Conservation (phyloP, 2,888 invertebrate genomes). For the Rotaria magnacalcarata region DNA sequence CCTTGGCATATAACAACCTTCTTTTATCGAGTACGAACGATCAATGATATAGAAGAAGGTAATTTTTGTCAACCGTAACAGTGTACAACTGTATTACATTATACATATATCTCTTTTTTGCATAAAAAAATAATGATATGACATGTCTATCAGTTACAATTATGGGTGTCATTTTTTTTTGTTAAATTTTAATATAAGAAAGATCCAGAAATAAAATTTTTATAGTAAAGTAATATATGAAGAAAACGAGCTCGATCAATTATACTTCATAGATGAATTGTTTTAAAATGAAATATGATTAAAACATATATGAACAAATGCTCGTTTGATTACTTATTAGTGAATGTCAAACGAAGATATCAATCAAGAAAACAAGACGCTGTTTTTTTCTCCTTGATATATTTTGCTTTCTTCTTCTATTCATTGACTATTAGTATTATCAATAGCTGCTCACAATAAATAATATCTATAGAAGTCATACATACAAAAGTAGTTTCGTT, state of each 20-base stretch:
- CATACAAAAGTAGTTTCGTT: not conserved
- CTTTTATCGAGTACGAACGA: not conserved
- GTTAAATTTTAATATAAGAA: too few relatives aligned
- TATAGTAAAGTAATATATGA: not conserved
- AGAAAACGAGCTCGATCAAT: too few relatives aligned
- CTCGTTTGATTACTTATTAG: too few relatives aligned
- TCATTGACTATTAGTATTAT: not conserved
- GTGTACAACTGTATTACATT: not conserved
- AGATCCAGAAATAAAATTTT: not conserved
- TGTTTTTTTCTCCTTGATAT: not conserved
- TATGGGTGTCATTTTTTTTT: too few relatives aligned
- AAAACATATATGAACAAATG: too few relatives aligned
- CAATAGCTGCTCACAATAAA: not conserved
- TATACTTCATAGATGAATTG: too few relatives aligned
- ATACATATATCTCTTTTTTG: not conserved
- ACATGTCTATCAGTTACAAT: too few relatives aligned
- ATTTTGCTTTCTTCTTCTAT: not conserved
- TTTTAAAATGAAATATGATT: not conserved
- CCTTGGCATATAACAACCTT: not conserved
- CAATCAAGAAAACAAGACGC: not conserved
- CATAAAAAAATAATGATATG: not conserved
- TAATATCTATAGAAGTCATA: not conserved
- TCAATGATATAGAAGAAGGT: not conserved
- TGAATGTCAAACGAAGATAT: not conserved
- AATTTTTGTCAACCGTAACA: slow-evolving; percentile 8